Evolutionary conservation across 2,797 vertebrate species (phyloP).

Genomic region (Catharus ustulatus): DNA sequence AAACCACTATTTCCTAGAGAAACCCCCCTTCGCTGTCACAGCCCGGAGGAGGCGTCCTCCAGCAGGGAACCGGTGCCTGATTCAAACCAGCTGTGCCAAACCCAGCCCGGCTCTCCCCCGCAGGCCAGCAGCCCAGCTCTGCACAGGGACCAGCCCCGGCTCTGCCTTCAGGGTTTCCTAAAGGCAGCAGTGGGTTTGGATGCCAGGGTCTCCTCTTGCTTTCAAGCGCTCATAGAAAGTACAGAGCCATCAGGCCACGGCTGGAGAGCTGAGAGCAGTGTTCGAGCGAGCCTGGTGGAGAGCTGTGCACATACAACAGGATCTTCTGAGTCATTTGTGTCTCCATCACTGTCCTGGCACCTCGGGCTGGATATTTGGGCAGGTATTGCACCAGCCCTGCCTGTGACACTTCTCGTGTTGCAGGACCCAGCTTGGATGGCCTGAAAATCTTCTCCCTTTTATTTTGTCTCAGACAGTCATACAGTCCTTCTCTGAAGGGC

Average conservation of each 20-base stretch:
- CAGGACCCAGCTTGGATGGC: not conserved
- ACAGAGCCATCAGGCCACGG: accelerated
- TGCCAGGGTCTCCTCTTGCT: not conserved
- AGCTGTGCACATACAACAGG: accelerated
- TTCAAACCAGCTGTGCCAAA: slow-evolving; percentile 39
- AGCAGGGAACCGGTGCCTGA: not conserved
- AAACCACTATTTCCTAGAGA: slow-evolving; percentile 67
- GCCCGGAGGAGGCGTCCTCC: slow-evolving; percentile 36
- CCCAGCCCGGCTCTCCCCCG: not conserved
- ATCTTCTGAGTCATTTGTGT: not conserved
- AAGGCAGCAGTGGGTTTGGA: not conserved
- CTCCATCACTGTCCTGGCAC: not conserved
- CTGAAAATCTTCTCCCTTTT: not conserved
- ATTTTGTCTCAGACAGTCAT: not conserved
- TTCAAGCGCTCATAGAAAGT: not conserved
- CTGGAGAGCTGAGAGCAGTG: not conserved
- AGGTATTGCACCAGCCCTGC: not conserved
- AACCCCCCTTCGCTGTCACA: slow-evolving; percentile 3
- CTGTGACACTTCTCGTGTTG: not conserved
- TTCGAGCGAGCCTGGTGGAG: accelerated
- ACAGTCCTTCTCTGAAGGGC: not conserved
- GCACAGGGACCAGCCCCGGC: not conserved
- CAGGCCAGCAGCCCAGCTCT: not conserved
- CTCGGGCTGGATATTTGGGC: not conserved
- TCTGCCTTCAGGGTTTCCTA: not conserved